These are phyloP conservation scores for Theristus sp. DNA, from an alignment of 2,888 invertebrate species.

Conservation along the genomic window DNA sequence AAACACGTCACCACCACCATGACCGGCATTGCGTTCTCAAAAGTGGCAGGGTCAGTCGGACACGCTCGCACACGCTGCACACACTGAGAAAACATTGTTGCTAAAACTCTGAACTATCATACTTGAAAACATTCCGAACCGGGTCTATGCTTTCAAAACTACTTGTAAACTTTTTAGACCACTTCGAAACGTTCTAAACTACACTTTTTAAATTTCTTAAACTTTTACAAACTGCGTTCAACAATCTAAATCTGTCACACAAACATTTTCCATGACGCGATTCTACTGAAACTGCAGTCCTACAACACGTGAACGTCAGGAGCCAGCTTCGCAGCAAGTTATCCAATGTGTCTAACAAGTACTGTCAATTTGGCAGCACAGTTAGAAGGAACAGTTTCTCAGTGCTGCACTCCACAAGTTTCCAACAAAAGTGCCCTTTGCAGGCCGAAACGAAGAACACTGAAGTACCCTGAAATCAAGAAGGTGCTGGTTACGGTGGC, in stretches of 20 bases:
- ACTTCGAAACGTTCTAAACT: too few relatives aligned
- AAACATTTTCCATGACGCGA: too few relatives aligned
- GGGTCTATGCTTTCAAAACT: too few relatives aligned
- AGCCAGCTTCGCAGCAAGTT: not conserved
- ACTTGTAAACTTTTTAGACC: too few relatives aligned
- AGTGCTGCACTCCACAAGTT: not conserved
- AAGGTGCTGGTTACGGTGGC: slow-evolving; percentile 23
- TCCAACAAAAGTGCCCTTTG: not conserved
- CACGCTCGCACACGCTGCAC: not conserved
- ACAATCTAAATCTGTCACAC: too few relatives aligned
- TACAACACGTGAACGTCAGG: not conserved
- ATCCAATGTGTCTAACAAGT: not conserved
- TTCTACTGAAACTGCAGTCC: too few relatives aligned
- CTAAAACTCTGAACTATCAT: too few relatives aligned
- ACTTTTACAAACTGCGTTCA: too few relatives aligned
- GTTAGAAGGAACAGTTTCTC: not conserved
- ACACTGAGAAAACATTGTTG: too few relatives aligned
- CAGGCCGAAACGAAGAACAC: slow-evolving; percentile 26
- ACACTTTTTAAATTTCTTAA: too few relatives aligned
- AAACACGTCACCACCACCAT: slow-evolving; percentile 23
- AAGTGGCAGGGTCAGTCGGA: slow-evolving; percentile 24
- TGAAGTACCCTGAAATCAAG: slow-evolving; percentile 25
- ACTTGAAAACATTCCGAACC: too few relatives aligned
- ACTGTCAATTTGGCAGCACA: not conserved
- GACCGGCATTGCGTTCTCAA: slow-evolving; percentile 28